These are phyloP conservation scores for Sebastes hopkinsi DNA, from an alignment of 2,797 vertebrate genomes.

Conservation along the genomic window DNA sequence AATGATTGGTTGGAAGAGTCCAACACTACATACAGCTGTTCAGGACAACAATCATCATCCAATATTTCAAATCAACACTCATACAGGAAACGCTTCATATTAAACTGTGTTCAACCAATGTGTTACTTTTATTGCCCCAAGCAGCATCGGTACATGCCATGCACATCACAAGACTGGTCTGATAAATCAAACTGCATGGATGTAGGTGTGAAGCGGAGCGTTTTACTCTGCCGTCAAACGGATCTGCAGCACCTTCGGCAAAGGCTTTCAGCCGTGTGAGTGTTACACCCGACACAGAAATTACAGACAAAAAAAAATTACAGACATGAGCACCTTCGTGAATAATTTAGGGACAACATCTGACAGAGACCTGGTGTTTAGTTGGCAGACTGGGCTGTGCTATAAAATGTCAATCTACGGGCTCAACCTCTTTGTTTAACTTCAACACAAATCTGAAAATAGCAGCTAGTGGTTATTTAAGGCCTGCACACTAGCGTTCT, in stretches of 20 bases:
- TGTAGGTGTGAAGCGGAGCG: constrained; percentile 23
- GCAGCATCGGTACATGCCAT: background rate
- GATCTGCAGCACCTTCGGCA: constrained; percentile 46
- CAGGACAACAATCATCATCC: background rate
- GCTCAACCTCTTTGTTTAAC: background rate
- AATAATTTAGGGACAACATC: constrained; percentile 75
- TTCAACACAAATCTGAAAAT: background rate
- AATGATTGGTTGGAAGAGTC: background rate
- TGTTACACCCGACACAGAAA: constrained; percentile 49
- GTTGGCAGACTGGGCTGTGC: background rate
- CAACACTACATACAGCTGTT: background rate
- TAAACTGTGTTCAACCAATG: background rate
- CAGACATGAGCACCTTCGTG: constrained; percentile 63
- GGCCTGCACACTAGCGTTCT: background rate
- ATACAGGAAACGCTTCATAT: background rate
- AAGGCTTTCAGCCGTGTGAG: constrained; percentile 46
- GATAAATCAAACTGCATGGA: background rate
- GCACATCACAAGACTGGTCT: background rate
- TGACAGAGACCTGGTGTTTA: constrained; percentile 60
- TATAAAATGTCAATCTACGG: constrained; percentile 63
- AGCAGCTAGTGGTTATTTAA: background rate
- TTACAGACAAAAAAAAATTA: constrained; percentile 43
- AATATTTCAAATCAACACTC: background rate
- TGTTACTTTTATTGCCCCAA: background rate
- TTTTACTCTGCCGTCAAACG: constrained; percentile 18